phyloP scores from a whole-genome alignment of 2,797 vertebrate genomes.

The Cheirogaleus major region DNA sequence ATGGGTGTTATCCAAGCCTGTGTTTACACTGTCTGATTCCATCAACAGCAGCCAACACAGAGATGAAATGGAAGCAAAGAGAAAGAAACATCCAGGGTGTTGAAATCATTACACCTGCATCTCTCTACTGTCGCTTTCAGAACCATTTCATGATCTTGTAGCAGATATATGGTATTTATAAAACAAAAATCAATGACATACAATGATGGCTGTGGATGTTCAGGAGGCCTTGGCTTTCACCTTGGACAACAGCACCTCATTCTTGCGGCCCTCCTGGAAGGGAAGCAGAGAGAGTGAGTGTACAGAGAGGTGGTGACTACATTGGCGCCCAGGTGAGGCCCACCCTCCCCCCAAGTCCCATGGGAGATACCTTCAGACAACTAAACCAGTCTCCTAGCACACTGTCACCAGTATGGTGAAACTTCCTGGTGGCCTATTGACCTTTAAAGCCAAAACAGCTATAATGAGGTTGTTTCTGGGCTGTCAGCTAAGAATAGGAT shows the following conservation, averaged over 20 bases:
- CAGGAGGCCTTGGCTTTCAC: slow-evolving; percentile 90
- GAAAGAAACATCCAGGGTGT: slow-evolving; percentile 60
- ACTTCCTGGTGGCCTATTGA: neutral
- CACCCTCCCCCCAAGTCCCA: neutral
- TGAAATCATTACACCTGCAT: slow-evolving; percentile 48
- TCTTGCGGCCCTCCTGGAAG: slow-evolving; percentile 95
- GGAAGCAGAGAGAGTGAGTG: slow-evolving; percentile 54
- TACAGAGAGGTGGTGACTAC: neutral
- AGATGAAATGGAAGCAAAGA: slow-evolving; percentile 60
- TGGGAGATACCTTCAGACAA: neutral
- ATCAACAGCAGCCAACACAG: slow-evolving; percentile 44
- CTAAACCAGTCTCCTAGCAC: neutral
- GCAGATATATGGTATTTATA: slow-evolving; percentile 9
- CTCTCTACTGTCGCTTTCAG: slow-evolving; percentile 60
- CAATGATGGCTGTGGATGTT: slow-evolving; percentile 54
- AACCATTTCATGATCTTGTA: slow-evolving; percentile 68
- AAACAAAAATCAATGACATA: slow-evolving; percentile 38
- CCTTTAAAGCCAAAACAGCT: neutral
- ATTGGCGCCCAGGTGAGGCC: neutral
- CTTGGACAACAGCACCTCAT: slow-evolving; percentile 95
- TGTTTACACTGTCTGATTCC: neutral
- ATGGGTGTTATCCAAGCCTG: neutral
- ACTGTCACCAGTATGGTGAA: accelerated
- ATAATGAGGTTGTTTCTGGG: neutral
- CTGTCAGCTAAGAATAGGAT: neutral